These are phyloP conservation scores for Rhamphomyia laevipes DNA, from an alignment of 2,888 invertebrate species.

Conservation along the genomic window DNA sequence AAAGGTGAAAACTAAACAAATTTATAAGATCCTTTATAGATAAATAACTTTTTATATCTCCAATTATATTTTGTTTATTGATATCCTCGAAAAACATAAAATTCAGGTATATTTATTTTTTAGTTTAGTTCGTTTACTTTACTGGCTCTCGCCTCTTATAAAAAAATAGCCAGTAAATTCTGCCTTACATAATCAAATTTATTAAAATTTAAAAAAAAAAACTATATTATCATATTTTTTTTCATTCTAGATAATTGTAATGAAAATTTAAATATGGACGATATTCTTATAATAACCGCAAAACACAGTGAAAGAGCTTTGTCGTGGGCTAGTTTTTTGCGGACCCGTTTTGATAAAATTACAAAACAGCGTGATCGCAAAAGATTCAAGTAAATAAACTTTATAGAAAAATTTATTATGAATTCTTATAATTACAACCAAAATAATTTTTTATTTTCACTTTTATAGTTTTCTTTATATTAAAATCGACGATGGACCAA, in stretches of 20 bases:
- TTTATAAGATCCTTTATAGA: too few species aligned
- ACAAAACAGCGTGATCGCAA: slow-evolving; percentile 68
- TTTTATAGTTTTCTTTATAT: slow-evolving; percentile 61
- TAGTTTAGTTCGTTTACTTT: too few species aligned
- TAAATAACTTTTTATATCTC: too few species aligned
- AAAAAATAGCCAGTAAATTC: too few species aligned
- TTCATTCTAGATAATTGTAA: slow-evolving; percentile 29
- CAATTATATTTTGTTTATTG: too few species aligned
- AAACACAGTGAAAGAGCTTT: slow-evolving; percentile 66
- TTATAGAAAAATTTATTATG: not conserved
- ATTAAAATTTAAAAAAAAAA: too few species aligned
- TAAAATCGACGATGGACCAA: slow-evolving; percentile 55
- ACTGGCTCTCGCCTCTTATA: too few species aligned
- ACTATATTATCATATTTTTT: slow-evolving; percentile 11
- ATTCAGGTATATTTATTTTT: too few species aligned
- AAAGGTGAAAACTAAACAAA: too few species aligned
- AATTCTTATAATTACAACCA: not conserved
- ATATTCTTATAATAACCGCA: slow-evolving; percentile 69
- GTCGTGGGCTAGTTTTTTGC: slow-evolving; percentile 70
- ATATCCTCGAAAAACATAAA: too few species aligned
- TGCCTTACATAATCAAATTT: too few species aligned
- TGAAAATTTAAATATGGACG: slow-evolving; percentile 52
- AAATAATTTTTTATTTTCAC: slow-evolving; percentile 9
- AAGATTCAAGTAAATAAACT: slow-evolving; percentile 59
- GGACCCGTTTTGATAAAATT: slow-evolving; percentile 73